These are phyloP conservation scores for Pterostichus niger DNA, from an alignment of 2,888 invertebrate species.

Conservation along the genomic window DNA sequence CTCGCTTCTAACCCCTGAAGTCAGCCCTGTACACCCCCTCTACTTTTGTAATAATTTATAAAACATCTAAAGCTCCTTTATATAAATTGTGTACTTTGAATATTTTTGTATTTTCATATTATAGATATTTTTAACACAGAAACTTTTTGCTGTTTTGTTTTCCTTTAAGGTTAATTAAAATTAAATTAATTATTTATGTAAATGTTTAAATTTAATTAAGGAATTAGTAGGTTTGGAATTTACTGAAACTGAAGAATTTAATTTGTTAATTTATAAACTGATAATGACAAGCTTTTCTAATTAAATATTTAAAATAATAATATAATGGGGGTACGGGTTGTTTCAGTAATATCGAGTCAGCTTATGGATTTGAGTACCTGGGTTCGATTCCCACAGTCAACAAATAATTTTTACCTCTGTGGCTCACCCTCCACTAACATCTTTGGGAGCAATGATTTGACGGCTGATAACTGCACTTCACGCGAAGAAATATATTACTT, in stretches of 20 bases:
- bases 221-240: conserved; percentile 3
- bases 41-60: conserved; percentile 61
- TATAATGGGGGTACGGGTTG: too few species aligned
- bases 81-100: conserved; percentile 63
- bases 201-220: conserved; percentile 30
- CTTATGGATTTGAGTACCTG: too few species aligned
- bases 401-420: too few species aligned
- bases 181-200: conserved; percentile 38
- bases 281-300: neutral
- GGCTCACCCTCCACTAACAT: too few species aligned
- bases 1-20: conserved; percentile 2
- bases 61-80: conserved; percentile 64
- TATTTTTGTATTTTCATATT: conserved; percentile 49
- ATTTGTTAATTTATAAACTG: conserved; percentile 13
- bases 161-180: conserved; percentile 13
- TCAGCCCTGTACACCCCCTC: neutral
- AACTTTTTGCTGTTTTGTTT: conserved; percentile 1
- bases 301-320: too few species aligned
- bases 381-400: too few species aligned
- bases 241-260: conserved; percentile 8
- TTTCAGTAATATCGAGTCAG: too few species aligned
- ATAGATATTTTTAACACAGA: conserved; percentile 29
- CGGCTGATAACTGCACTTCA: too few species aligned
- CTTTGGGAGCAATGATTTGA: too few species aligned
- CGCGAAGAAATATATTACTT: too few species aligned